Conservation (phyloP, 37 sponge, comb jelly and placozoan species). For the Haliclona indistincta region DNA sequence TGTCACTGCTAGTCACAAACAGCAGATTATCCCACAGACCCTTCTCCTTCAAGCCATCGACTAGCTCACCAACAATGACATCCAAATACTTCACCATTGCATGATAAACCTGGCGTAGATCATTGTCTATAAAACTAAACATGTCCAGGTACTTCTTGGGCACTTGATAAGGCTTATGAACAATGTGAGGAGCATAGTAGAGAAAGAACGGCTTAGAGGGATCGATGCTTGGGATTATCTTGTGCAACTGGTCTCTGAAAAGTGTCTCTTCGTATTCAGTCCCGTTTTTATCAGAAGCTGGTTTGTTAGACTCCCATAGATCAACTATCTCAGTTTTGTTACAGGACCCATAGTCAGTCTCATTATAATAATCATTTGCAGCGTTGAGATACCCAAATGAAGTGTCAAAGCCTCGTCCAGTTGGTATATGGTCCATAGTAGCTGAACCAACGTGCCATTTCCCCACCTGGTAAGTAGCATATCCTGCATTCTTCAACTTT, state of each 20-base stretch:
- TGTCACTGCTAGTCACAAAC: constrained; percentile 40
- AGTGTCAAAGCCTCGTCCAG: constrained; percentile 24
- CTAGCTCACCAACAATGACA: constrained; percentile 21
- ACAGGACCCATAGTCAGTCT: neutral
- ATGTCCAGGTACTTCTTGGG: constrained; percentile 25
- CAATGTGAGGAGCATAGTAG: too few relatives aligned
- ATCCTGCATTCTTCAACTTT: too few relatives aligned
- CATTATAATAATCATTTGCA: constrained; percentile 19
- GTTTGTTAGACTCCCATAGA: constrained; percentile 9
- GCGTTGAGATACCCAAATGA: constrained; percentile 25
- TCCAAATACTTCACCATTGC: constrained; percentile 55
- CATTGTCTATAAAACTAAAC: constrained; percentile 19
- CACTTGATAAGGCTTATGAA: constrained; percentile 24
- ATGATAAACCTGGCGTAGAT: constrained; percentile 9
- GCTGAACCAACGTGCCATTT: constrained; percentile 37
- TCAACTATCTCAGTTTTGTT: constrained; percentile 7
- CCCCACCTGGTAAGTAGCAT: constrained; percentile 33
- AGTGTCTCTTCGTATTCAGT: constrained; percentile 20
- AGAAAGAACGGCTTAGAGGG: constrained; percentile 32
- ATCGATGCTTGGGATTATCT: constrained; percentile 23
- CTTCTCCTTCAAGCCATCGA: constrained; percentile 11
- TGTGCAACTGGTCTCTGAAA: neutral
- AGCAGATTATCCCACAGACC: constrained; percentile 63
- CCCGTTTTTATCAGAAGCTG: constrained; percentile 1
- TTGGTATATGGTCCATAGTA: constrained; percentile 12